A percentile compares a stretch with the other conserved stretches of the same genome.
phyloP scores from a whole-genome alignment of 1,140 invertebrate species.

The Cydia amplana region DNA sequence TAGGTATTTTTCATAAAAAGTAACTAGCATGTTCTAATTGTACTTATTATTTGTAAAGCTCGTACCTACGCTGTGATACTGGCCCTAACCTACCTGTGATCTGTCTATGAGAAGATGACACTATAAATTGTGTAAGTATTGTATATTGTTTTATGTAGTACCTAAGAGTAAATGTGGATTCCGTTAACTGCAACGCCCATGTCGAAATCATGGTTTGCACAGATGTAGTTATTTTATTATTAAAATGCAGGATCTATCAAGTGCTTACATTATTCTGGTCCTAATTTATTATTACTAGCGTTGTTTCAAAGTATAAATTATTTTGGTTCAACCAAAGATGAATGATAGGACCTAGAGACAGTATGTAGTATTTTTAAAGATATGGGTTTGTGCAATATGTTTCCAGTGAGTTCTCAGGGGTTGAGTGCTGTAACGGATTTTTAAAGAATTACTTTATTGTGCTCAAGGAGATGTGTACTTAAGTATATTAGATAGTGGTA shows the following conservation, averaged over 20 bases:
- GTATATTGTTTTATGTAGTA: background rate
- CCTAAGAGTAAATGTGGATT: slow-evolving; percentile 26
- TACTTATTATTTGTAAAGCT: background rate
- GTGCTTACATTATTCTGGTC: background rate
- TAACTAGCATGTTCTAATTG: background rate
- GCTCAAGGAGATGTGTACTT: slow-evolving; percentile 28
- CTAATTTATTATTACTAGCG: background rate
- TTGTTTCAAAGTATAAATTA: background rate
- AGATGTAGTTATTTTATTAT: background rate
- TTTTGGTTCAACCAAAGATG: background rate
- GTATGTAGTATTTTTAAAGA: background rate
- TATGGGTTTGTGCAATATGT: slow-evolving; percentile 6
- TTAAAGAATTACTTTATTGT: slow-evolving; percentile 17
- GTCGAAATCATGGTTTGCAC: background rate
- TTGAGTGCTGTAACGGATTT: background rate
- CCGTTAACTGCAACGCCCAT: slow-evolving; percentile 3
- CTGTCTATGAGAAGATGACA: slow-evolving; percentile 54
- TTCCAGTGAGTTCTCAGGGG: slow-evolving; percentile 5
- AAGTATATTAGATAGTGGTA: slow-evolving; percentile 26
- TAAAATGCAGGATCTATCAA: background rate
- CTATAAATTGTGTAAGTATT: slow-evolving; percentile 39
- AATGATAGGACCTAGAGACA: background rate
- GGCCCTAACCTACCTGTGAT: slow-evolving; percentile 72
- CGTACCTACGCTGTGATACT: slow-evolving; percentile 37
- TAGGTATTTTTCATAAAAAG: slow-evolving; percentile 41